Percentiles rank a stretch among this genome's conserved stretches.
These are phyloP conservation scores for Climacteris rufus DNA, from an alignment of 2,113 vertebrate species.

Conservation along the genomic window DNA sequence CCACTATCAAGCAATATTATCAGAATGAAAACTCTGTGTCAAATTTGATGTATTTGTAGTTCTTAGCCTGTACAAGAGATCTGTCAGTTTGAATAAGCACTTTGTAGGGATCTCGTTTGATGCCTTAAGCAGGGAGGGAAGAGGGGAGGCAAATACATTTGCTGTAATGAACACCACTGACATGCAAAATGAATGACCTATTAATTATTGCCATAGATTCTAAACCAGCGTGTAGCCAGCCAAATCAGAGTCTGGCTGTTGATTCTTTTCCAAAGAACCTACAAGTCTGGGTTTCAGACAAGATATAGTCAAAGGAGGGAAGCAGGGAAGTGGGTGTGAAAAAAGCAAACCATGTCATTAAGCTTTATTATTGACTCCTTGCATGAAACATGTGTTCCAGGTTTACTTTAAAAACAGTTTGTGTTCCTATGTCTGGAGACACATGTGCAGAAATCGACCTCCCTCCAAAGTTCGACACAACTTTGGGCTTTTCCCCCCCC, in stretches of 20 bases:
- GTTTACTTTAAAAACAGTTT: not conserved
- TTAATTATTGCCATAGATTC: not conserved
- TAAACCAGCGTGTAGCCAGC: not conserved
- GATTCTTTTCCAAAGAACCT: not conserved
- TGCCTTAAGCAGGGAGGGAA: not conserved
- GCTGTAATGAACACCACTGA: conserved; percentile 16
- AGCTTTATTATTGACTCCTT: not conserved
- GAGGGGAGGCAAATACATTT: not conserved
- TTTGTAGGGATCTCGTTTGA: not conserved
- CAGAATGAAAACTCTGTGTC: not conserved
- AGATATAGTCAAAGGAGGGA: not conserved
- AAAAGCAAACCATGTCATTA: not conserved
- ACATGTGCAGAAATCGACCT: not conserved
- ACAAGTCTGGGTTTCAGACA: not conserved
- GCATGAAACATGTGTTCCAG: not conserved
- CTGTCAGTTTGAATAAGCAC: conserved; percentile 15
- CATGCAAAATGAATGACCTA: not conserved
- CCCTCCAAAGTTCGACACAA: not conserved
- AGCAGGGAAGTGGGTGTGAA: not conserved
- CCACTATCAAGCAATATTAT: not conserved
- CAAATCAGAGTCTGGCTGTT: not conserved
- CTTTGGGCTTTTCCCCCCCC: not conserved
- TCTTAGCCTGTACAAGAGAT: not conserved
- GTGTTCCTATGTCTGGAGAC: not conserved
- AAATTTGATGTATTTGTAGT: not conserved